These are phyloP conservation scores for Diacarnus erythraeanus DNA, from an alignment of 37 sponge, comb jelly and placozoan genomes.

Conservation along the genomic window DNA sequence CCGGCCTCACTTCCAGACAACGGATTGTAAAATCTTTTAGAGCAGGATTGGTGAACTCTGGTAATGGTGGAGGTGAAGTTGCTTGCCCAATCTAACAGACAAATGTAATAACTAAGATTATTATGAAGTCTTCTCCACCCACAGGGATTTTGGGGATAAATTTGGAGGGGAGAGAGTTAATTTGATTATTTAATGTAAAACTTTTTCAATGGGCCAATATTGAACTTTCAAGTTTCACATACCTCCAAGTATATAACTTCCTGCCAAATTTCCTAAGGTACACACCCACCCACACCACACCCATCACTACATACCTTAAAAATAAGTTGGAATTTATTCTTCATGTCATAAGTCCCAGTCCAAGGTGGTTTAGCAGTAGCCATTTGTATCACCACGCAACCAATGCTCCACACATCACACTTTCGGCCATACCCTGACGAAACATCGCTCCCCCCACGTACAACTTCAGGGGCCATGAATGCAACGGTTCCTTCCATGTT, in stretches of 20 bases:
- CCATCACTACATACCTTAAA: slow-evolving; percentile 46
- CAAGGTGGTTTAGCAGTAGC: slow-evolving; percentile 83
- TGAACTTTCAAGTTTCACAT: no score
- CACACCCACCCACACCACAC: no score
- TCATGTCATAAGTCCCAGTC: slow-evolving; percentile 55
- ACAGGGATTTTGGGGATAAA: no score
- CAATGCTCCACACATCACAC: slow-evolving; percentile 91
- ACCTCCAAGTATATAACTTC: no score
- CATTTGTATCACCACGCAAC: slow-evolving; percentile 85
- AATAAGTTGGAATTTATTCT: slow-evolving; percentile 79
- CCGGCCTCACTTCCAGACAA: slow-evolving; percentile 73
- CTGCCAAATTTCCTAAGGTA: no score
- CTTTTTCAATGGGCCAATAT: no score
- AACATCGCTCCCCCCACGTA: slow-evolving; percentile 17
- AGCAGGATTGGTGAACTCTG: slow-evolving; percentile 51
- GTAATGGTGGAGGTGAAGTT: slow-evolving; percentile 64
- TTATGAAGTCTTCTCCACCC: no score
- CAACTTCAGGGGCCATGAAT: slow-evolving; percentile 90
- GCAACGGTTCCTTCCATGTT: slow-evolving; percentile 84
- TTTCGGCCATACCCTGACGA: slow-evolving; percentile 64
- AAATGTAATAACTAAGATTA: no score
- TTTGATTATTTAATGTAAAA: no score
- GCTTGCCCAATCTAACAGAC: slow-evolving; percentile 72
- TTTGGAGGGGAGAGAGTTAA: slow-evolving; percentile 3
- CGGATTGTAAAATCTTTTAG: slow-evolving; percentile 71